Evolutionary conservation across 2,888 invertebrate genomes (phyloP), one percentile per base, ranked within the genome.

Genomic region (Punctoribates punctum): DNA sequence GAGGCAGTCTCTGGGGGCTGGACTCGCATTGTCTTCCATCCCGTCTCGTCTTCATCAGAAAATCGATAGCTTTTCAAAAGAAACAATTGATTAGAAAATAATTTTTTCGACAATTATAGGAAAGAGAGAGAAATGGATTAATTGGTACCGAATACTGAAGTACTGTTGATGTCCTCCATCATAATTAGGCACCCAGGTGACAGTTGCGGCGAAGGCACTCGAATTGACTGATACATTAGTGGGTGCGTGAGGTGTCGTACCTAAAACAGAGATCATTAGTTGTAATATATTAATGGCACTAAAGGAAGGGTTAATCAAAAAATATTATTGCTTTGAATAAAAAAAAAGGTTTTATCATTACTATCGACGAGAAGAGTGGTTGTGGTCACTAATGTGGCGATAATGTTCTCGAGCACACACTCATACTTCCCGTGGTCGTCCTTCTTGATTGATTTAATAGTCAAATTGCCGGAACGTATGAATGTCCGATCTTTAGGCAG

Each of bases 201-300:
- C 86, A 74, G 92, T 92, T 78, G 96, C 95, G 78, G 93, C 90
- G 84, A 94, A 95, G 85, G 94, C 92, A 0, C 91, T 92, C 62
- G 94, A 91, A 70, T 91, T 90, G 38, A 92, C 93, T 34, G 93
- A 91, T 78, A 97, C 89, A 85, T 97, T 97, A 87, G 94, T 94
- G 0, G 97, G 97, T 65, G 97, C 96, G 86, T 97, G 96, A 20
- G 96, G 96, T 82, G 96, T 94, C 20, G 96, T 96, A 78, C 95
- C 95, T 77, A 51, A 23, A 38, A 54, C 2, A 17, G 23, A n/a
- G 25, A n/a, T 34, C 17, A 65, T 65, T 65, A 65, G n/a, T 34
- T 65, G 9, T 60, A 3, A 23, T 60, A 60, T 20, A 60, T 25
- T 25, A 60, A 60, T 60, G 60, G 17, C 27, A 27, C 5, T 60